Conservation (phyloP, 2,797 vertebrate species). For the Chromis chromis region DNA sequence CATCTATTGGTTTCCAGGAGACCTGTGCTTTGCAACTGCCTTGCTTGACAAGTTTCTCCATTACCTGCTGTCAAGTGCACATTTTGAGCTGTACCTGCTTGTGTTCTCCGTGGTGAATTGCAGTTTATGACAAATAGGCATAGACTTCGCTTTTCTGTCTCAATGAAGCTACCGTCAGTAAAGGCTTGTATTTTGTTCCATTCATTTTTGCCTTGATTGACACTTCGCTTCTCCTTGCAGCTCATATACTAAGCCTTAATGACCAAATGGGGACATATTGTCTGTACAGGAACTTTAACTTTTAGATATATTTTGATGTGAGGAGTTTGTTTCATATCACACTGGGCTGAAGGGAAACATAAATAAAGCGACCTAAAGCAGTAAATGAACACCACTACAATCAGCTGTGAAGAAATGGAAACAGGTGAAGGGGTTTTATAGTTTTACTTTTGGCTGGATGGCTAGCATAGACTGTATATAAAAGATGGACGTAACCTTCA, state of each 20-base stretch:
- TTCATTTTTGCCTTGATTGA: slow-evolving; percentile 46
- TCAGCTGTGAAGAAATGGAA: slow-evolving; percentile 10
- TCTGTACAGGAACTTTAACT: slow-evolving; percentile 17
- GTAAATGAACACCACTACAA: slow-evolving; percentile 15
- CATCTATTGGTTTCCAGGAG: no score
- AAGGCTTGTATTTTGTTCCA: slow-evolving; percentile 24
- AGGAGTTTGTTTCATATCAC: slow-evolving; percentile 26
- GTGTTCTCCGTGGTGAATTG: no score
- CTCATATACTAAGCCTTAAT: slow-evolving; percentile 13
- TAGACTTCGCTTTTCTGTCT: slow-evolving; percentile 39
- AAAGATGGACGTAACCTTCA: no score
- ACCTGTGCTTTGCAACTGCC: neutral
- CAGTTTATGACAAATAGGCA: slow-evolving; percentile 40
- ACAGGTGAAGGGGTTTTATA: neutral
- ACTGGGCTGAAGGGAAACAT: slow-evolving; percentile 13
- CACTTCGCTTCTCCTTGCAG: slow-evolving; percentile 47
- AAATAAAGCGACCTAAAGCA: slow-evolving; percentile 22
- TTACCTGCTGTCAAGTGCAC: no score
- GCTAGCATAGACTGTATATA: neutral
- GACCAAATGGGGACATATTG: slow-evolving; percentile 33
- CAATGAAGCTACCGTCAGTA: slow-evolving; percentile 49
- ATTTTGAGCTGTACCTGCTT: no score
- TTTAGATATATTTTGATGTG: slow-evolving; percentile 32
- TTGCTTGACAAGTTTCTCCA: no score
- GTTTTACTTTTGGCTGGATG: neutral